phyloP scores from a whole-genome alignment of 2,113 vertebrate species.

The Alethe diademata region DNA sequence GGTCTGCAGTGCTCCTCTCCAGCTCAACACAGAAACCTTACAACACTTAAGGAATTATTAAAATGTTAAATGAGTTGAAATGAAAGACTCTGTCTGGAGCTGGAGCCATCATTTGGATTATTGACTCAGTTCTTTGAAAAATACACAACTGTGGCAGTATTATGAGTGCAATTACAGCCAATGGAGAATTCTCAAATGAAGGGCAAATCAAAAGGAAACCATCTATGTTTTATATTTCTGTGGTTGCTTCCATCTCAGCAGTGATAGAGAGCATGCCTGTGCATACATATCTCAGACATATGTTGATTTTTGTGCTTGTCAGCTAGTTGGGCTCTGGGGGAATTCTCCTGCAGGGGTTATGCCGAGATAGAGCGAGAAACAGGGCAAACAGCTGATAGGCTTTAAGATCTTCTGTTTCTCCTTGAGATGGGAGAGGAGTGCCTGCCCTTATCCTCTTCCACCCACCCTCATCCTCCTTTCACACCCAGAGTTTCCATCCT shows the following conservation, averaged over 20 bases:
- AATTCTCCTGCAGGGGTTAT: conserved; percentile 36
- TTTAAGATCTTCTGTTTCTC: conserved; percentile 33
- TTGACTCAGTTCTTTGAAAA: conserved; percentile 38
- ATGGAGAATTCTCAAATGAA: background rate
- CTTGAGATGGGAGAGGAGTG: background rate
- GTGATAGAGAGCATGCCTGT: background rate
- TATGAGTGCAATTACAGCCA: background rate
- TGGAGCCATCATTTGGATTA: conserved; percentile 13
- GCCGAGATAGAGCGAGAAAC: conserved; percentile 21
- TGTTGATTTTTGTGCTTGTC: conserved; percentile 58
- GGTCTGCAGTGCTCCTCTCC: background rate
- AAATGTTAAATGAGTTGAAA: conserved; percentile 14
- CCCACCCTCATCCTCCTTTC: conserved; percentile 33
- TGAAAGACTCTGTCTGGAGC: background rate
- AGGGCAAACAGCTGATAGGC: conserved; percentile 27
- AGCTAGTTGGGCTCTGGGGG: conserved; percentile 16
- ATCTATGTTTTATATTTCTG: conserved; percentile 23
- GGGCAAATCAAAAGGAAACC: conserved; percentile 29
- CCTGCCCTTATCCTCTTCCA: conserved; percentile 15
- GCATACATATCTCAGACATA: conserved; percentile 54
- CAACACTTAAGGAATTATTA: background rate
- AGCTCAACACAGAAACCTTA: background rate
- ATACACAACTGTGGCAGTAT: background rate
- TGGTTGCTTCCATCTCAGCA: conserved; percentile 44
- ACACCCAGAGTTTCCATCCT: conserved; percentile 44